Conservation (phyloP, 2,113 vertebrate genomes). For the Piprites chloris region DNA sequence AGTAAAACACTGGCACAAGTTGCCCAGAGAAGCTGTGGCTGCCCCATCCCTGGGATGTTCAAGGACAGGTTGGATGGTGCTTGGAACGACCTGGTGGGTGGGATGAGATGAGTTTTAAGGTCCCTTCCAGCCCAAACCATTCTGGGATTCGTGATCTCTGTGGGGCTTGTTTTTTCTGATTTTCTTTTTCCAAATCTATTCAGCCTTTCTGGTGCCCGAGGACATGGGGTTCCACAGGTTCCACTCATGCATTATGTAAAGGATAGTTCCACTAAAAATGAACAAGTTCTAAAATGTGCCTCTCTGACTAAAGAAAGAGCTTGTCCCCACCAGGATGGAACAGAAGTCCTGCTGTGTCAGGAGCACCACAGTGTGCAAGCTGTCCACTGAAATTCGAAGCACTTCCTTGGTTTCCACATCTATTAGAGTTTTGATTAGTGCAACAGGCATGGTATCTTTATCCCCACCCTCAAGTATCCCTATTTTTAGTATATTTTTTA, state of each 20-base stretch:
- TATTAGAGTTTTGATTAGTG: rapidly evolving
- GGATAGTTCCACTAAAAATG: background rate
- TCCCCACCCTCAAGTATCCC: background rate
- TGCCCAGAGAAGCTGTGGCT: background rate
- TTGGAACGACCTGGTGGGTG: background rate
- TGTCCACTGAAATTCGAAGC: background rate
- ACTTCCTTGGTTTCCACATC: background rate
- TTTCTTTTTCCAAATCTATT: background rate
- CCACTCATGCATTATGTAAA: rapidly evolving
- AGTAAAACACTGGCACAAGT: background rate
- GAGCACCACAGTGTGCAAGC: background rate
- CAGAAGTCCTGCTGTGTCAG: background rate
- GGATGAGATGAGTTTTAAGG: background rate
- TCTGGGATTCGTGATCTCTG: background rate
- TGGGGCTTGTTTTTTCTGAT: rapidly evolving
- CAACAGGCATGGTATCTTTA: background rate
- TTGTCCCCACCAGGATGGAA: too few relatives aligned
- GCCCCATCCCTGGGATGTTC: background rate
- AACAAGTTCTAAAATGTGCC: background rate
- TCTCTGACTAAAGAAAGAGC: background rate
- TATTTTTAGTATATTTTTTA: background rate
- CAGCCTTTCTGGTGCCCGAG: background rate
- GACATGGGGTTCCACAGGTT: too few relatives aligned
- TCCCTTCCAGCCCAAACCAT: background rate
- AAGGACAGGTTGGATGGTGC: background rate